phyloP scores from a whole-genome alignment of 2,113 vertebrate species.

The Pterocles gutturalis region DNA sequence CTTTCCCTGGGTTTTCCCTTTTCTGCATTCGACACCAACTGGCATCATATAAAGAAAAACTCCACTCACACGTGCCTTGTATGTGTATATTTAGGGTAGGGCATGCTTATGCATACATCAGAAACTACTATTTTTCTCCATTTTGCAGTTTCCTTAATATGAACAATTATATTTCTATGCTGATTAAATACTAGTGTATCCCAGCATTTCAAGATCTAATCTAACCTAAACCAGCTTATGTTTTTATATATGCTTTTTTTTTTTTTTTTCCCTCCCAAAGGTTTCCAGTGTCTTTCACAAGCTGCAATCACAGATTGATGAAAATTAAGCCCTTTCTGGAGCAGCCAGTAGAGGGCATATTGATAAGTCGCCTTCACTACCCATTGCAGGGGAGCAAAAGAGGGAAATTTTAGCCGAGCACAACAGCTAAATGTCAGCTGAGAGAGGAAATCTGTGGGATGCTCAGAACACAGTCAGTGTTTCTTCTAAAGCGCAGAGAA shows the following conservation, averaged over 20 bases:
- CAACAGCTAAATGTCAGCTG: neutral
- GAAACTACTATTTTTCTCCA: neutral
- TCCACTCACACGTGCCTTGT: accelerated
- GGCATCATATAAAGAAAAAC: neutral
- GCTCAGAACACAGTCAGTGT: neutral
- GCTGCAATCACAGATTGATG: neutral
- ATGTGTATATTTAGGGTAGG: neutral
- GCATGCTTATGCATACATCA: neutral
- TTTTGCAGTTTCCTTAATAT: neutral
- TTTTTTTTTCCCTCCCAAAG: neutral
- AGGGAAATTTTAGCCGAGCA: neutral
- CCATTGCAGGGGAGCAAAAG: neutral
- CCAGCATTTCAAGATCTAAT: neutral
- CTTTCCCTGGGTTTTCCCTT: neutral
- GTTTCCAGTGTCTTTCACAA: neutral
- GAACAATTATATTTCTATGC: neutral
- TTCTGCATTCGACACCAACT: neutral
- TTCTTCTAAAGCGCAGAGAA: neutral
- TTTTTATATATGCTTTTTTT: neutral
- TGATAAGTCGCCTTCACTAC: neutral
- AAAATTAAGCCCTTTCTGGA: neutral
- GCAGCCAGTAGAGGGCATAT: neutral
- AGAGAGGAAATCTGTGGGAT: neutral
- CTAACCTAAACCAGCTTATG: neutral
- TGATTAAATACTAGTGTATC: neutral